Base-by-base conservation (phyloP, 1,140 invertebrate species). In the Drosophila arawakana region DNA sequence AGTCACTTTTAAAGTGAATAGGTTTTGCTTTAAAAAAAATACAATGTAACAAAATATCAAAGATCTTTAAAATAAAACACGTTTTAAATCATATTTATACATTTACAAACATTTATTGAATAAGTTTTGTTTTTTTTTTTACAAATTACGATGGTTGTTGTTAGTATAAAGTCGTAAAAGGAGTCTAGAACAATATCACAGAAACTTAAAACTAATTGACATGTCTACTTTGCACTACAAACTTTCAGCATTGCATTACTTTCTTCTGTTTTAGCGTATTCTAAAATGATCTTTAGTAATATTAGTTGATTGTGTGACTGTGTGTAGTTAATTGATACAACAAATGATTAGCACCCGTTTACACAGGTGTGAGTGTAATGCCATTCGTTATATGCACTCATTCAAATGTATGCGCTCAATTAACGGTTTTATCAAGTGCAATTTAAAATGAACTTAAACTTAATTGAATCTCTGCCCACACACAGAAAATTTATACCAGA, bases 131-230 rank as follows among this genome's bases (percentile, higher is more conserved):
- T 30, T 43, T 58, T 72, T 63, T 69, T 71, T 69, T 71, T 81
- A 60, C 11, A 63, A 55, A 66, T 49, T 82, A 74, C 21, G 34
- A 63, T 50, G 61, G 57, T 69, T 55, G 13, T 60, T 70, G 80
- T 83, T 83, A 72, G 63, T 83, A 46, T 60, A 73, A 69, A 57
- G 57, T 71, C 43, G 60, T 69, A 74, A 35, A 76, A 67, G 73
- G 69, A 81, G 77, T 83, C 68, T 80, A 88, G 80, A 88, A 77
- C 84, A 89, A 88, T 88, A 88, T 88, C 83, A 88, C 83, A 88
- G 84, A 65, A 83, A 69, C 84, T 80, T 88, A 88, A 49, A 80
- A 67, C 66, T 88, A 88, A 88, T 78, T 89, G 83, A 80, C 67
- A 55, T 86, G 83, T 80, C 70, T 70, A 88, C 34, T 71, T 50